These are phyloP conservation scores for Calycopis cecrops DNA, from an alignment of 1,140 invertebrate species.

Conservation along the genomic window DNA sequence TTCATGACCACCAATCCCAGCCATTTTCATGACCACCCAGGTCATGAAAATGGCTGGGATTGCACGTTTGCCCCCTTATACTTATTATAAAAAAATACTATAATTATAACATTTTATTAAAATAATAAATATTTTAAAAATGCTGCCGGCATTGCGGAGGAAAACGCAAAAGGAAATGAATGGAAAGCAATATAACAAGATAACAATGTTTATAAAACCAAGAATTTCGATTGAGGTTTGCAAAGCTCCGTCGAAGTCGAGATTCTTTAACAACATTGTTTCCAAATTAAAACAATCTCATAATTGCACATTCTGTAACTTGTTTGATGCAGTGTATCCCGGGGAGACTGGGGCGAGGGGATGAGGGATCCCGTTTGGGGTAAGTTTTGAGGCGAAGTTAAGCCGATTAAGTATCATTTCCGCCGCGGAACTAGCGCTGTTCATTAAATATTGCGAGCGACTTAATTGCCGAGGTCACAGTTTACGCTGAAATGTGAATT, in stretches of 20 bases:
- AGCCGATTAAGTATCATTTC: slow-evolving; percentile 73
- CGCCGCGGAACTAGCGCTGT: slow-evolving; percentile 68
- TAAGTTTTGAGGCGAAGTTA: slow-evolving; percentile 71
- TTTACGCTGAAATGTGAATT: slow-evolving; percentile 15
- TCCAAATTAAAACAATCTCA: slow-evolving; percentile 74
- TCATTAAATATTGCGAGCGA: slow-evolving; percentile 72
- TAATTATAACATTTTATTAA: no score
- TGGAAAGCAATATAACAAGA: slow-evolving; percentile 47
- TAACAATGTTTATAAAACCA: slow-evolving; percentile 66
- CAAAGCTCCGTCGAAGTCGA: slow-evolving; percentile 56
- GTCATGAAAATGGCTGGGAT: no score
- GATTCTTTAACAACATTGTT: slow-evolving; percentile 72
- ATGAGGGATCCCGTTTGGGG: slow-evolving; percentile 34
- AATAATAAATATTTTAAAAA: no score
- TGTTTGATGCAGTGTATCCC: slow-evolving; percentile 53
- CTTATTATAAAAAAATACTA: no score
- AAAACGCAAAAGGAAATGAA: slow-evolving; percentile 39
- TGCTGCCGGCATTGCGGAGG: slow-evolving; percentile 1
- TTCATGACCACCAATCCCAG: no score
- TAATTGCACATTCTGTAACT: slow-evolving; percentile 72
- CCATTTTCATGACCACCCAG: no score
- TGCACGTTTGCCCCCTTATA: no score
- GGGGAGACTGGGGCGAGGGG: slow-evolving; percentile 20
- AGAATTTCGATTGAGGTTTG: slow-evolving; percentile 64
- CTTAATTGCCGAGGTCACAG: slow-evolving; percentile 64